Evolutionary conservation across 1,140 invertebrate species (phyloP).

Genomic region (Heliconius hewitsoni): DNA sequence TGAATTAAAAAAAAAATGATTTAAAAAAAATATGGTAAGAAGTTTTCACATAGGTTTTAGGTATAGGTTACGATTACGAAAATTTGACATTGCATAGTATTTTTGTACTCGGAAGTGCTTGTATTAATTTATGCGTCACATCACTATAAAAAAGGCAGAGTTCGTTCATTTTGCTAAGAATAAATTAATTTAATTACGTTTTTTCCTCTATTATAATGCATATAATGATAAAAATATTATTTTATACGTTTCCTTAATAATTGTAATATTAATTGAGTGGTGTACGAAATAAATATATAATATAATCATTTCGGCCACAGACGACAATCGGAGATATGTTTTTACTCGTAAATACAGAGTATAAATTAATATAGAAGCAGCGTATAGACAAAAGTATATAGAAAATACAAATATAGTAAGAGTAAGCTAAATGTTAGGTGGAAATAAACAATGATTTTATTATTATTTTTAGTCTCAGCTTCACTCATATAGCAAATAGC

Average conservation of each 20-base stretch:
- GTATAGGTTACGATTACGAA: background rate
- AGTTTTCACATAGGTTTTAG: no score
- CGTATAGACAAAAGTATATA: no score
- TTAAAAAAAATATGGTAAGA: background rate
- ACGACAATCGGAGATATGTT: no score
- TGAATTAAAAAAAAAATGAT: no score
- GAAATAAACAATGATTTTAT: no score
- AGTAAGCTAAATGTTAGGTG: no score
- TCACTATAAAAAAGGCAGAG: background rate
- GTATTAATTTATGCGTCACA: background rate
- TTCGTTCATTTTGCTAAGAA: background rate
- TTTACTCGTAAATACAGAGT: no score
- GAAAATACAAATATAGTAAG: no score
- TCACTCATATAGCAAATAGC: no score
- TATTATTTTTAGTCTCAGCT: no score
- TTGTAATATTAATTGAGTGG: background rate
- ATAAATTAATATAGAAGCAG: no score
- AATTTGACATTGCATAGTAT: background rate
- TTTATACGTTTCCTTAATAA: background rate
- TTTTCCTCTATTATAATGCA: background rate
- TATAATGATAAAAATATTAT: background rate
- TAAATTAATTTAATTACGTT: constrained; percentile 8
- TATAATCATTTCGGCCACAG: background rate
- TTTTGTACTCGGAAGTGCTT: background rate
- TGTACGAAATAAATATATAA: background rate